Evolutionary conservation across 2,888 invertebrate genomes (phyloP).

Genomic region (Rugalucina vietnamica): DNA sequence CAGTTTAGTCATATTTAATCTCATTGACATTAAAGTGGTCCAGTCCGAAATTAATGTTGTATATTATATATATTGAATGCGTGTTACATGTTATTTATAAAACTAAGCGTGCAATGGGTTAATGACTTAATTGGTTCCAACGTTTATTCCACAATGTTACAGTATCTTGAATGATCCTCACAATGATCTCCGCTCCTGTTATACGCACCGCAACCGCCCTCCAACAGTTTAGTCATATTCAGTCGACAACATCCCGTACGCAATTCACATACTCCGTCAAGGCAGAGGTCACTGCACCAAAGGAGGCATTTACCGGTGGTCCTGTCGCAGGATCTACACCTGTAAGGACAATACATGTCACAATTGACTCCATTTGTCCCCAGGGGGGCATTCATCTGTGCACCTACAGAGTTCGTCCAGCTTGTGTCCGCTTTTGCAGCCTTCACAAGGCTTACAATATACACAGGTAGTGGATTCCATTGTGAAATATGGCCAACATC

Average conservation of each 20-base stretch:
- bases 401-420: slow-evolving; percentile 17
- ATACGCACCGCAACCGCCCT: too few species aligned
- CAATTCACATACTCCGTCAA: not conserved
- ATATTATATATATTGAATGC: too few species aligned
- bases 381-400: slow-evolving; percentile 4
- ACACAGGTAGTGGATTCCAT: not conserved
- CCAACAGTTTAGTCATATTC: too few species aligned
- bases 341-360: not conserved
- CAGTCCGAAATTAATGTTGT: too few species aligned
- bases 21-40: too few species aligned
- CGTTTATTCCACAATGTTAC: too few species aligned
- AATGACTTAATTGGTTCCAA: too few species aligned
- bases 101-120: too few species aligned
- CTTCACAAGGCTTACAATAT: not conserved
- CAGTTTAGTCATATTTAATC: too few species aligned
- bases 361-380: not conserved
- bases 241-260: not conserved
- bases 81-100: too few species aligned
- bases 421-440: not conserved
- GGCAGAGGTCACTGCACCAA: slow-evolving; percentile 12
- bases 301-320: not conserved
- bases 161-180: too few species aligned
- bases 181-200: too few species aligned
- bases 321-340: slow-evolving; percentile 4
- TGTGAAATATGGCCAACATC: slow-evolving; percentile 5